Conservation (phyloP, 2,113 vertebrate genomes). For the Synchiropus splendidus region DNA sequence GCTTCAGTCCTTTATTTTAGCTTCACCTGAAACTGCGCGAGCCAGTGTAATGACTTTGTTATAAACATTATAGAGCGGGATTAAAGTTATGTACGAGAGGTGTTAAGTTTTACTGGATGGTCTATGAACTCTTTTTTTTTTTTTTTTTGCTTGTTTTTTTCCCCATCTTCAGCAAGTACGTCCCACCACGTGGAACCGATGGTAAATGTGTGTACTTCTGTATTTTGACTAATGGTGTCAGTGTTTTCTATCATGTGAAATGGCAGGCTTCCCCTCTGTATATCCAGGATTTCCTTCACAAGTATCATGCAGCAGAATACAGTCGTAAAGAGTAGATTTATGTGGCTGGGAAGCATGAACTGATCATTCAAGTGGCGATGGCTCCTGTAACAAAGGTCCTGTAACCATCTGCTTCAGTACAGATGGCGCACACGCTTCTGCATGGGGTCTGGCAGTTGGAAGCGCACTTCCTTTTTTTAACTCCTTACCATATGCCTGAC, state of each 20-base stretch:
- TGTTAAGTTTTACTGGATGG: no score
- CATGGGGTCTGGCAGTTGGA: slow-evolving; percentile 37
- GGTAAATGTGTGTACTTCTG: slow-evolving; percentile 35
- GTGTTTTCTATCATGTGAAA: slow-evolving; percentile 33
- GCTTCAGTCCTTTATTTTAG: no score
- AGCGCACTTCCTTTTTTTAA: slow-evolving; percentile 24
- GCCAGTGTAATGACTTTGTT: no score
- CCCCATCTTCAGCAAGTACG: neutral
- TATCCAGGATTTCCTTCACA: neutral
- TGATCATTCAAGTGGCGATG: slow-evolving; percentile 33
- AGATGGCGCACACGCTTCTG: slow-evolving; percentile 49
- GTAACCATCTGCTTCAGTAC: slow-evolving; percentile 49
- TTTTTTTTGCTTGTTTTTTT: neutral
- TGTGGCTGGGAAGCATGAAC: slow-evolving; percentile 11
- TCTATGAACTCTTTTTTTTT: no score
- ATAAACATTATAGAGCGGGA: no score
- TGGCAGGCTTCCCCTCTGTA: neutral
- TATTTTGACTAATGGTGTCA: slow-evolving; percentile 47
- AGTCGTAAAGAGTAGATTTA: neutral
- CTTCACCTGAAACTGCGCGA: no score
- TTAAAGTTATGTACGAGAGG: no score
- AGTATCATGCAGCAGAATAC: no score
- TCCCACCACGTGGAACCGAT: neutral
- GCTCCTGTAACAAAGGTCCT: slow-evolving; percentile 44
- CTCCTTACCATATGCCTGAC: slow-evolving; percentile 30